A percentile compares a stretch with the other conserved stretches of the same genome.
phyloP scores from a whole-genome alignment of 1,140 invertebrate genomes.

The Ylistrum balloti region DNA sequence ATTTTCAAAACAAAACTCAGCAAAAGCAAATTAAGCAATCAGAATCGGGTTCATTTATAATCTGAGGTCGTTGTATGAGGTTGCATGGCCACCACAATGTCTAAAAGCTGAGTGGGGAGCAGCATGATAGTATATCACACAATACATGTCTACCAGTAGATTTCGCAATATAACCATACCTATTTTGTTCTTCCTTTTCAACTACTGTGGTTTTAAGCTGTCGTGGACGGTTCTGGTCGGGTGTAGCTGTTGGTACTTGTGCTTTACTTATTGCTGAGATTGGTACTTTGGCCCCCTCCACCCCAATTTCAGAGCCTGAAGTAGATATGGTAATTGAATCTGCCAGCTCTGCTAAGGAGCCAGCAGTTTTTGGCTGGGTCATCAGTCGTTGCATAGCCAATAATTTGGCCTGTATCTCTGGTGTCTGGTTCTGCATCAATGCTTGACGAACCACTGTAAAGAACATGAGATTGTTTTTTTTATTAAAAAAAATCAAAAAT shows the following conservation, averaged over 20 bases:
- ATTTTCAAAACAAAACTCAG: too few relatives aligned
- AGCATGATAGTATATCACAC: too few relatives aligned
- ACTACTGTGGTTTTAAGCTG: not conserved
- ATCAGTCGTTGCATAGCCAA: slow-evolving; percentile 90
- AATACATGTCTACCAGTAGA: too few relatives aligned
- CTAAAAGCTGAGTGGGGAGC: too few relatives aligned
- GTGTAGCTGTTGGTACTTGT: not conserved
- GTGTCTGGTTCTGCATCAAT: slow-evolving; percentile 89
- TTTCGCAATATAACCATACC: too few relatives aligned
- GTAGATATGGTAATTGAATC: not conserved
- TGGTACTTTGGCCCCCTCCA: not conserved
- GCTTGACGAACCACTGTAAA: slow-evolving; percentile 82
- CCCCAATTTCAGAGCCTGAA: not conserved
- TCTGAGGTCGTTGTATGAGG: too few relatives aligned
- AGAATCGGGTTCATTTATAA: too few relatives aligned
- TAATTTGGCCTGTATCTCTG: slow-evolving; percentile 96
- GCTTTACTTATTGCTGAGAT: not conserved
- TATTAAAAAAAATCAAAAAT: too few relatives aligned
- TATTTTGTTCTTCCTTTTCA: not conserved
- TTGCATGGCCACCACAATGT: too few relatives aligned
- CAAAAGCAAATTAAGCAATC: too few relatives aligned
- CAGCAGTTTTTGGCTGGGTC: slow-evolving; percentile 59
- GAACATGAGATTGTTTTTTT: not conserved
- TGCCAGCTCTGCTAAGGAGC: not conserved
- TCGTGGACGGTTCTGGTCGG: not conserved